phyloP scores from a whole-genome alignment of 1,140 invertebrate genomes.

The Scaptodrosophila lebanonensis region DNA sequence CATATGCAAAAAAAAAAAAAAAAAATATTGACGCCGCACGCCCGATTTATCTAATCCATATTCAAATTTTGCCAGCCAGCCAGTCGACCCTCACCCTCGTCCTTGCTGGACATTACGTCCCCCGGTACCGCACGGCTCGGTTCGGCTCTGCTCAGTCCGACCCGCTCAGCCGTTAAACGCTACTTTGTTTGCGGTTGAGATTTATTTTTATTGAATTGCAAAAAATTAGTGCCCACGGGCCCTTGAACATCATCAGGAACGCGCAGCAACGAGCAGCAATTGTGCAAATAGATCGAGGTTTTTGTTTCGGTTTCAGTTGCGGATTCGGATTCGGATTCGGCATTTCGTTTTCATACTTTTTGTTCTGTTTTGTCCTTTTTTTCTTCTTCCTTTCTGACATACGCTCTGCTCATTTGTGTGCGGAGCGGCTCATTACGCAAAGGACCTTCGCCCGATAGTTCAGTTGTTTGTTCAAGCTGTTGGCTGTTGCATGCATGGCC shows the following conservation, averaged over 20 bases:
- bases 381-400: conserved; percentile 3
- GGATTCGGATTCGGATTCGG: conserved; percentile 5
- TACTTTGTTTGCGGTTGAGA: conserved; percentile 62
- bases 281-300: conserved; percentile 22
- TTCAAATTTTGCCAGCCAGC: conserved; percentile 46
- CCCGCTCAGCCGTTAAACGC: conserved; percentile 42
- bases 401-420: conserved; percentile 10
- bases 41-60: conserved; percentile 71
- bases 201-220: conserved; percentile 69
- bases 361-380: not conserved
- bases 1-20: conserved; percentile 56
- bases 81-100: too few species aligned
- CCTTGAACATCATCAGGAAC: not conserved
- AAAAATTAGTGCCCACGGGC: conserved; percentile 33
- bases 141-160: conserved; percentile 14
- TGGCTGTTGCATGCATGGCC: too few species aligned
- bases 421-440: conserved; percentile 1
- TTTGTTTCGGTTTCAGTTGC: too few species aligned
- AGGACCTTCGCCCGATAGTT: conserved; percentile 9
- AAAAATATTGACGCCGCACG: conserved; percentile 46
- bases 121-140: too few species aligned
- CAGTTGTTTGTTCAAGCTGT: too few species aligned
- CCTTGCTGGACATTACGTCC: too few species aligned
- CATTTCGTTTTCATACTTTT: not conserved
- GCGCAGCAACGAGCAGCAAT: conserved; percentile 8